Evolutionary conservation across 2,113 vertebrate species (phyloP).

Genomic region (Amazona guildingii): DNA sequence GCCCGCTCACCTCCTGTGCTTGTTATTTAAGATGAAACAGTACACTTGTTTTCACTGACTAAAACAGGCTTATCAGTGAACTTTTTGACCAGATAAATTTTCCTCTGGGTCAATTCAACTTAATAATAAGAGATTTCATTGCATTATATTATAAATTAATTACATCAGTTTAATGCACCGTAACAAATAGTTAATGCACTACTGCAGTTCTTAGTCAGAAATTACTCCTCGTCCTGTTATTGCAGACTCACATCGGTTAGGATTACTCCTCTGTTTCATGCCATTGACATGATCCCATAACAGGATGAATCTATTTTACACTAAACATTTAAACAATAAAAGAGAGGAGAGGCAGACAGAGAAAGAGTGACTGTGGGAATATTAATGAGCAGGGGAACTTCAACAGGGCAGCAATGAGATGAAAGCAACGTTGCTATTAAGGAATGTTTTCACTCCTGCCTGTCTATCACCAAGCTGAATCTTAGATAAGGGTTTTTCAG

Average conservation of each 20-base stretch:
- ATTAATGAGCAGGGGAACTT: slow-evolving; percentile 50
- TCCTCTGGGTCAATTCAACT: slow-evolving; percentile 20
- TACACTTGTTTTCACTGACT: not conserved
- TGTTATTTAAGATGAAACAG: slow-evolving; percentile 45
- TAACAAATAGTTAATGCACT: slow-evolving; percentile 10
- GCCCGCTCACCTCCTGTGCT: not conserved
- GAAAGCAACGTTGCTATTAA: slow-evolving; percentile 56
- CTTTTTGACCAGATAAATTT: slow-evolving; percentile 29
- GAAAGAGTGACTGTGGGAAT: not conserved
- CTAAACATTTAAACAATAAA: slow-evolving; percentile 64
- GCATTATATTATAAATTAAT: slow-evolving; percentile 58
- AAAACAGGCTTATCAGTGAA: slow-evolving; percentile 1
- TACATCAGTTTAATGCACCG: slow-evolving; percentile 19
- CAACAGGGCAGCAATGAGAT: slow-evolving; percentile 33
- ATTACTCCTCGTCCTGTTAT: slow-evolving; percentile 1
- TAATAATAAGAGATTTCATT: slow-evolving; percentile 40
- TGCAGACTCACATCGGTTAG: not conserved
- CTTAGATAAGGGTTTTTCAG: slow-evolving; percentile 82
- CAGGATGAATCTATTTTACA: slow-evolving; percentile 38
- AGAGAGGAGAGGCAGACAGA: not conserved
- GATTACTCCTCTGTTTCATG: slow-evolving; percentile 37
- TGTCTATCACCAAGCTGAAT: slow-evolving; percentile 78
- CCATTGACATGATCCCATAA: slow-evolving; percentile 47
- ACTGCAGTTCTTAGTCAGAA: not conserved
- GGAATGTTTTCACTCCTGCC: slow-evolving; percentile 61